These are phyloP conservation scores for rat (Rattus norvegicus) DNA, from an alignment of 2,113 vertebrate species.

Conservation along the genomic window GRCr8 NC_086029.1:72441501-72442000, in stretches of 20 bases:
- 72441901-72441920: not conserved
- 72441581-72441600: not conserved
- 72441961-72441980: constrained; percentile 17
- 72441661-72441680: not conserved
- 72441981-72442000: not conserved
- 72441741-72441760: not conserved
- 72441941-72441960: constrained; percentile 26
- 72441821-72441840: not conserved
- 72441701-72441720: not conserved
- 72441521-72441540: not conserved
- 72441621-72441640: not conserved
- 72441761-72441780: not conserved
- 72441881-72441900: not conserved
- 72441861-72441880: not conserved
- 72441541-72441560: not conserved
- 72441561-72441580: not conserved
- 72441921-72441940: not conserved
- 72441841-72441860: not conserved
- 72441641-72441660: not conserved
- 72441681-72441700: not conserved
- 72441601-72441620: not conserved
- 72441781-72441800: not conserved
- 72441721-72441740: not conserved
- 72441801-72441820: not conserved
- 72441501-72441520: not conserved